Base-by-base conservation (phyloP, 2,113 vertebrate species). In the Telmatochromis bifrenatus region DNA sequence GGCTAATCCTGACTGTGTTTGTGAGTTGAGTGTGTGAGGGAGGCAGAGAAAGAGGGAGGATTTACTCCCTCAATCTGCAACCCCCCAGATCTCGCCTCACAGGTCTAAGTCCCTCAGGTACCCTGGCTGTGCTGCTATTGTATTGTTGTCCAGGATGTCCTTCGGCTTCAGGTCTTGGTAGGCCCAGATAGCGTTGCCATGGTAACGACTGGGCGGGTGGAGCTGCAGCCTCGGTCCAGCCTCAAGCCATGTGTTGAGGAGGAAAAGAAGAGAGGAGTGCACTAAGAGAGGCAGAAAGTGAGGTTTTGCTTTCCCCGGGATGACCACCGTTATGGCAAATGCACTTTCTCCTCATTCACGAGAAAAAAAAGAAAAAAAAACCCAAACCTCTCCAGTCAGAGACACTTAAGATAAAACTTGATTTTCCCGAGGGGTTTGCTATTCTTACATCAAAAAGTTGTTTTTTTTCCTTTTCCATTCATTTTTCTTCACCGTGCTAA, bases 131-230 rank as follows among this genome's bases (percentile, higher is more conserved):
- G 93, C 93, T 86, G 91, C 93, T 95, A 95, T 96, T 95, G 94
- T 95, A 95, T 95, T 96, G 95, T 95, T 96, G 95, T 96, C 96
- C 94, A 94, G 95, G 94, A 95, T 96, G 96, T 96, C 95, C 96
- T 96, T 96, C 93, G 94, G 95, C 95, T 96, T 93, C 93, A 93
- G 96, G 96, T 96, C 95, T 96, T 96, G 95, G 96, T 95, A 95
- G 95, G 94, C 95, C 95, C 88, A 95, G 95, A 97, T 95, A 94
- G 94, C 82, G 96, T 97, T 96, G 92, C 96, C 94, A 95, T 95
- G 85, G 95, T 83, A 96, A 97, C 95, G 87, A 85, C 91, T 89
- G 92, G 88, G 94, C 93, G 92, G 95, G 94, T 94, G 95, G 91
- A 95, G 95, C 88, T 83, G 91, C 93, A 95, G 94, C 93, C 88